A percentile compares a stretch with the other conserved stretches of the same genome.
These are phyloP conservation scores for Apostichopus japonicus DNA, from an alignment of 35 echinoderm and acorn worm genomes.

Conservation along the genomic window DNA sequence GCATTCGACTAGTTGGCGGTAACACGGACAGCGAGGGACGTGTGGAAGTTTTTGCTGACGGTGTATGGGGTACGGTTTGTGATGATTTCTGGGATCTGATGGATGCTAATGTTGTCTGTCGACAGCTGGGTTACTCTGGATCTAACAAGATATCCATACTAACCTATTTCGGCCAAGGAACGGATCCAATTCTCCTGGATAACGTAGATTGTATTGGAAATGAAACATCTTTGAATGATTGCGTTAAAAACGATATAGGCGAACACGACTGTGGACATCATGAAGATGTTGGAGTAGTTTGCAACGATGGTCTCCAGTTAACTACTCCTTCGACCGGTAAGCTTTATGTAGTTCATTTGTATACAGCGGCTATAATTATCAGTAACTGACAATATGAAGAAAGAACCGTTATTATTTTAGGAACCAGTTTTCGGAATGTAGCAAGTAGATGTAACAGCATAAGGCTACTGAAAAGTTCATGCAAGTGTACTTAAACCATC, in stretches of 20 bases:
- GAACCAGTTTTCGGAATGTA: neutral
- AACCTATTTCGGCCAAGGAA: neutral
- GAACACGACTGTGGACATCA: neutral
- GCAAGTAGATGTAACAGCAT: no score
- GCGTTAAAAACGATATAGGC: neutral
- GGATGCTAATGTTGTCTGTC: neutral
- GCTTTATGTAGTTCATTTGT: no score
- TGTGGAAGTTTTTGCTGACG: neutral
- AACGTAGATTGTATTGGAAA: constrained; percentile 13
- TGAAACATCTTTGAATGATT: neutral
- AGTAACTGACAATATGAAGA: no score
- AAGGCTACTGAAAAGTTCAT: no score
- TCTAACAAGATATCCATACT: neutral
- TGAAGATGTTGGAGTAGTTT: no score
- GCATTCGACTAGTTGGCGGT: constrained; percentile 7
- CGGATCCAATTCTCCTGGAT: neutral
- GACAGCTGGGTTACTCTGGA: neutral
- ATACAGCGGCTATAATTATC: no score
- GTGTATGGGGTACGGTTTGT: constrained; percentile 10
- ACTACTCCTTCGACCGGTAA: no score
- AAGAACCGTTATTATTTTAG: no score
- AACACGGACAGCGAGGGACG: neutral
- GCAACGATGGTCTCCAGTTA: no score
- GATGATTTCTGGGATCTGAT: neutral
- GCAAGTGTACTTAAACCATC: no score